phyloP scores from a whole-genome alignment of 2,113 vertebrate species.

The Mastomys natalensis region DNA sequence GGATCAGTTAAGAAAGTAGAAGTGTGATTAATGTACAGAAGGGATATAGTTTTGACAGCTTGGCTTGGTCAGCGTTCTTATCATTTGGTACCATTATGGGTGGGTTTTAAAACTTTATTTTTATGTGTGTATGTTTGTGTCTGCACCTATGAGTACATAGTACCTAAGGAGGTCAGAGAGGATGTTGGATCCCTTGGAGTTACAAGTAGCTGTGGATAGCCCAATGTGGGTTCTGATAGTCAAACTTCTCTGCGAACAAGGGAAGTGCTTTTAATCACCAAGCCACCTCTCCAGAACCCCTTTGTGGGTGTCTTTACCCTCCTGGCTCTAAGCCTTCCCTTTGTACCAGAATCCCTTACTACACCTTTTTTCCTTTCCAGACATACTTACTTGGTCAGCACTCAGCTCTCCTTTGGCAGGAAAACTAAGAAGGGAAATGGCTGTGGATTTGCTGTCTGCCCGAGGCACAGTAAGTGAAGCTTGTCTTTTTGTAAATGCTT shows the following conservation, averaged over 20 bases:
- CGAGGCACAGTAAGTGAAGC: constrained; percentile 38
- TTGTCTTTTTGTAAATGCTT: background rate
- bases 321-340: background rate
- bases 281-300: background rate
- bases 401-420: background rate
- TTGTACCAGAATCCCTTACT: background rate
- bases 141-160: background rate
- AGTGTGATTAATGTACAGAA: background rate
- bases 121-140: background rate
- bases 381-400: background rate
- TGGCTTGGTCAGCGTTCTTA: no score
- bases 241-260: background rate
- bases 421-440: constrained; percentile 56
- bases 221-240: background rate
- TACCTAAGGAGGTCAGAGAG: background rate
- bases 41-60: background rate
- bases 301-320: background rate
- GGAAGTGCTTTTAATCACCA: background rate
- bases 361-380: constrained; percentile 12
- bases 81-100: background rate
- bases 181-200: background rate
- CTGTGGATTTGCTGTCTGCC: constrained; percentile 40
- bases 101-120: background rate
- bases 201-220: background rate
- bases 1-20: background rate